phyloP scores from a whole-genome alignment of 2,797 vertebrate species.

The Dallia pectoralis region DNA sequence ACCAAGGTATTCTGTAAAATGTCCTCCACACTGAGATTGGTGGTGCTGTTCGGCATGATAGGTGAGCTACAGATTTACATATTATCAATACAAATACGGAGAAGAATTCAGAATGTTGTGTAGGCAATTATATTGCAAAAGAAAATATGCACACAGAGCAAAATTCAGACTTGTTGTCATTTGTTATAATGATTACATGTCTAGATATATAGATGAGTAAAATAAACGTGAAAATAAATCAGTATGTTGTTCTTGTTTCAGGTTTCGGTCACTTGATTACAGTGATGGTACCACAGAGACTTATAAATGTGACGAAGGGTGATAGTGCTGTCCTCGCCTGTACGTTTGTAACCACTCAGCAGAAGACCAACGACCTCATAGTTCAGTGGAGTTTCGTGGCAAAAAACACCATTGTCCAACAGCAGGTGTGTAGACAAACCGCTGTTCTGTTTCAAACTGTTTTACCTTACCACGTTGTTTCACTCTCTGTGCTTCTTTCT shows the following conservation, averaged over 20 bases:
- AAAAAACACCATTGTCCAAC: neutral
- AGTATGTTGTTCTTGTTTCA: conserved; percentile 26
- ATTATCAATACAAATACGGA: neutral
- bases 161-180: neutral
- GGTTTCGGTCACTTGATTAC: conserved; percentile 54
- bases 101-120: too few relatives aligned
- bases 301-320: conserved; percentile 56
- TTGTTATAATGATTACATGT: neutral
- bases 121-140: too few relatives aligned
- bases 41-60: conserved; percentile 48
- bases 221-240: neutral
- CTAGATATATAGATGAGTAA: too few relatives aligned
- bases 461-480: neutral
- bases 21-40: conserved; percentile 28
- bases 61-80: conserved; percentile 46
- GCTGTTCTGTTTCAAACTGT: neutral
- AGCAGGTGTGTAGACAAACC: conserved; percentile 47
- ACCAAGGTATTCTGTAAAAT: conserved; percentile 43
- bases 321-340: conserved; percentile 47
- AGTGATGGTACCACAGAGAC: conserved; percentile 47
- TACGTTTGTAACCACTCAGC: conserved; percentile 36
- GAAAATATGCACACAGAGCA: too few relatives aligned
- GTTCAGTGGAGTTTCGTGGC: conserved; percentile 59
- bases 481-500: neutral
- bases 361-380: conserved; percentile 34